Evolutionary conservation across 2,888 invertebrate genomes (phyloP).

Genomic region (Zygogramma bicolorata): DNA sequence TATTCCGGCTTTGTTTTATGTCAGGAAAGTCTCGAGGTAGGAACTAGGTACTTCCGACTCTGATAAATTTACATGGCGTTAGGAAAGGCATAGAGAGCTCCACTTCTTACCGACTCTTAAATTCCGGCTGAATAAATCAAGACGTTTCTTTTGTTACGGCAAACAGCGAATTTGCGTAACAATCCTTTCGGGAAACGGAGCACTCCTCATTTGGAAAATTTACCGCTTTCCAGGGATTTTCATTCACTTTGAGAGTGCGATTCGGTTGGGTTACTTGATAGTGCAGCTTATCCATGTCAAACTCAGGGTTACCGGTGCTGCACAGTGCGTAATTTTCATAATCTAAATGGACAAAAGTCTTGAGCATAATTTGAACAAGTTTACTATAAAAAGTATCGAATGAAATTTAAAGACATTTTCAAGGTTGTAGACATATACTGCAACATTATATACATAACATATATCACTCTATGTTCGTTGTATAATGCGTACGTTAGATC

Average conservation of each 20-base stretch:
- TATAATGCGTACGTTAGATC: no score
- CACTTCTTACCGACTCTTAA: slow-evolving; percentile 27
- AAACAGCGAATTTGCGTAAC: neutral
- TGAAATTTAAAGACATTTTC: no score
- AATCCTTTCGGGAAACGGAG: neutral
- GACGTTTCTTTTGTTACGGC: slow-evolving; percentile 18
- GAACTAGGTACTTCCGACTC: slow-evolving; percentile 42
- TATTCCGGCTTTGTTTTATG: slow-evolving; percentile 44
- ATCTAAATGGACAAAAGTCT: no score
- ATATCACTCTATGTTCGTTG: no score
- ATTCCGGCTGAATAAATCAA: slow-evolving; percentile 32
- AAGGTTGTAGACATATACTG: no score
- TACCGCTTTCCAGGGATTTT: neutral
- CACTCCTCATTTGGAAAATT: neutral
- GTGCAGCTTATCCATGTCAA: no score
- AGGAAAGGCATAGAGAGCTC: slow-evolving; percentile 32
- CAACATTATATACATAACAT: no score
- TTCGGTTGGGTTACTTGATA: neutral
- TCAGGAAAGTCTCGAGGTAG: slow-evolving; percentile 38
- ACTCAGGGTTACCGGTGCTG: no score
- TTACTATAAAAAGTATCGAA: no score
- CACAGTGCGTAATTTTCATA: no score
- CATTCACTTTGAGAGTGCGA: neutral
- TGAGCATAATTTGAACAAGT: no score
- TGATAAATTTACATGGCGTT: slow-evolving; percentile 37